Percentiles rank a stretch among this genome's conserved stretches.
These are phyloP conservation scores for Pseudoips prasinana DNA, from an alignment of 2,888 invertebrate genomes.

Conservation along the genomic window DNA sequence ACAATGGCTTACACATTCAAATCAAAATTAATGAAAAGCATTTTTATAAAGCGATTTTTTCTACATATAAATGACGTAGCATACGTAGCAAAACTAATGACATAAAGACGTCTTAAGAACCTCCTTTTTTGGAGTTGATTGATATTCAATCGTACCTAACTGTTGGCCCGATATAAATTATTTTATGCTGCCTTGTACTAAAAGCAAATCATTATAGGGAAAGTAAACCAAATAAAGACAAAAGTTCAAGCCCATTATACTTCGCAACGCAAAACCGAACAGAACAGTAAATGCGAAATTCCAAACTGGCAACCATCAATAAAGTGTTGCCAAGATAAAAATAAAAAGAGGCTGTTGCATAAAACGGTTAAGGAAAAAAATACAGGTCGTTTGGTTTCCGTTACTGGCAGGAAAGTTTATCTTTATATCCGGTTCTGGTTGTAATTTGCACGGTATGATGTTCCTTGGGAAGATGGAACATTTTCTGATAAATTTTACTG, in stretches of 20 bases:
- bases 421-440: constrained; percentile 4
- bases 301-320: constrained; percentile 21
- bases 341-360: constrained; percentile 13
- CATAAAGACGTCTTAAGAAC: no score
- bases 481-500: no score
- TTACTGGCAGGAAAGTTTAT: constrained; percentile 14
- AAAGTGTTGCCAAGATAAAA: constrained; percentile 23
- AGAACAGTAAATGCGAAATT: constrained; percentile 19
- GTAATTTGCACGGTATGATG: constrained; percentile 4
- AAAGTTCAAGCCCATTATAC: constrained; percentile 12
- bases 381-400: constrained; percentile 6
- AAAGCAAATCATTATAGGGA: background rate
- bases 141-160: no score
- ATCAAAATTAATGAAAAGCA: no score
- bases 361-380: constrained; percentile 20
- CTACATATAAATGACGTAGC: no score
- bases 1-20: no score
- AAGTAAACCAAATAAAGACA: constrained; percentile 7
- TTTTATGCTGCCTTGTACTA: no score
- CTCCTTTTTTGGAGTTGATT: no score
- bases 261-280: constrained; percentile 22
- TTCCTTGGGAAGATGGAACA: constrained; percentile 1
- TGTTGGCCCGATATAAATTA: no score
- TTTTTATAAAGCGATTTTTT: no score
- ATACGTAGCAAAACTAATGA: no score